phyloP scores from a whole-genome alignment of 2,888 invertebrate species.

The Pycnomerus fuliginosus region DNA sequence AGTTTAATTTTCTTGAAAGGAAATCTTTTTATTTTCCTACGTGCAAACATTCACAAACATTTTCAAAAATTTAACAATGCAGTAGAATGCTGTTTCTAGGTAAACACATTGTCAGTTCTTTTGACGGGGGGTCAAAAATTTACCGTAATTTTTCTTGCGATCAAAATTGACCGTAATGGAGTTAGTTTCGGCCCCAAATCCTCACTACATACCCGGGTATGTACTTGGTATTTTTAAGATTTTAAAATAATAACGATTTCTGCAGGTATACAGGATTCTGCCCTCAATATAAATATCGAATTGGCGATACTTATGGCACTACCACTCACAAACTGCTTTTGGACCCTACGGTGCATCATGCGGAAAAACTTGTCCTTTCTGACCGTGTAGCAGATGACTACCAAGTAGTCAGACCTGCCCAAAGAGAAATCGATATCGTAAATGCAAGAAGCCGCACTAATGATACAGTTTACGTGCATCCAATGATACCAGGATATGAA shows the following conservation, averaged over 20 bases:
- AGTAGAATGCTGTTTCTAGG: too few relatives aligned
- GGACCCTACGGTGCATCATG: constrained; percentile 72
- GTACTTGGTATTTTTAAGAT: background rate
- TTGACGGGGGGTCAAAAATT: too few relatives aligned
- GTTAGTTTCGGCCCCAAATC: constrained; percentile 65
- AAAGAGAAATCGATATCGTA: constrained; percentile 66
- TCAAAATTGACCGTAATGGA: too few relatives aligned
- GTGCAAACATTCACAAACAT: too few relatives aligned
- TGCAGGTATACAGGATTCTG: constrained; percentile 75
- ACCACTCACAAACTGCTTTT: constrained; percentile 72
- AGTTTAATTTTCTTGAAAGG: too few relatives aligned
- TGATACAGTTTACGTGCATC: constrained; percentile 70
- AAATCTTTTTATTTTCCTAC: too few relatives aligned
- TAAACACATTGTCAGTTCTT: too few relatives aligned
- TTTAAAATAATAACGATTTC: constrained; percentile 8
- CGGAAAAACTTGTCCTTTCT: constrained; percentile 68
- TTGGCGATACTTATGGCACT: constrained; percentile 74
- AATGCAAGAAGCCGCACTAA: constrained; percentile 64
- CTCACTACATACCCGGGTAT: constrained; percentile 74
- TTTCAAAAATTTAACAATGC: too few relatives aligned
- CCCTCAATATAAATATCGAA: constrained; percentile 71
- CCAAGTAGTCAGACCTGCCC: constrained; percentile 66
- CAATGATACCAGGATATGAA: constrained; percentile 73
- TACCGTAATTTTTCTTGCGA: too few relatives aligned
- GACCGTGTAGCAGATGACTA: constrained; percentile 64